Evolutionary conservation across 2,888 invertebrate species (phyloP), one percentile per base, ranked within the genome.

Genomic region (Caenorhabditis afra): DNA sequence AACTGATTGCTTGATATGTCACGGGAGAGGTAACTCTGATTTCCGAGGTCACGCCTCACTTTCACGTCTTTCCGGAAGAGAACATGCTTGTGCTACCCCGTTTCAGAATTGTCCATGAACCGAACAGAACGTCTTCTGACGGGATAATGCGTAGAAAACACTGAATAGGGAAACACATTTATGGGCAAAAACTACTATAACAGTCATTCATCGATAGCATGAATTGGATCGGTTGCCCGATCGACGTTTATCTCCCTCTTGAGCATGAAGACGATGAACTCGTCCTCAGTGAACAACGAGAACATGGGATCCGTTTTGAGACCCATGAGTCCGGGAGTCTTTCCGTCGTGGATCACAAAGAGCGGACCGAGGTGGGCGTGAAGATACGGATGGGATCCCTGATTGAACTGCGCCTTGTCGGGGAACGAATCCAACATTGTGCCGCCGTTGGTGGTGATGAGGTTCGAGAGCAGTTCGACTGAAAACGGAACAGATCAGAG

Each of bases 321-420:
- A 10, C n/a, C 14, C 0, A 7, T 16, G 45, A 61, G 35, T 14
- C 52, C 59, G 10, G 8, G 22, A 5, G 20, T 52, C 7, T 18
- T 44, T 45, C 52, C 68, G 45, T 68, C 59, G 35, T 68, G 68
- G 37, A 68, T 12, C 8, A 61, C 14, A 35, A 68, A 68, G 7
- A 61, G 29, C 11, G 68, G 68, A 3, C 59, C 59, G 16, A 53
- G 44, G 18, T 44, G 10, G 3, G 44, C 35, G 45, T 68, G 68
- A 14, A 61, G 68, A 16, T 68, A 61, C 1, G 68, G 68, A 53
- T 61, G 59, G 11, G 68, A 8, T 8, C 53, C 59, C 10, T 18
- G 20, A 20, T 53, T 68, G 16, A 35, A 68, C 12, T 18, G n/a
- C 11, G 52, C 59, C 20, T 52, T 52, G 18, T 50, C 57, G 10